A percentile compares a stretch with the other conserved stretches of the same genome.
Conservation (phyloP, 2,797 vertebrate species). For the Hirundo rustica region DNA sequence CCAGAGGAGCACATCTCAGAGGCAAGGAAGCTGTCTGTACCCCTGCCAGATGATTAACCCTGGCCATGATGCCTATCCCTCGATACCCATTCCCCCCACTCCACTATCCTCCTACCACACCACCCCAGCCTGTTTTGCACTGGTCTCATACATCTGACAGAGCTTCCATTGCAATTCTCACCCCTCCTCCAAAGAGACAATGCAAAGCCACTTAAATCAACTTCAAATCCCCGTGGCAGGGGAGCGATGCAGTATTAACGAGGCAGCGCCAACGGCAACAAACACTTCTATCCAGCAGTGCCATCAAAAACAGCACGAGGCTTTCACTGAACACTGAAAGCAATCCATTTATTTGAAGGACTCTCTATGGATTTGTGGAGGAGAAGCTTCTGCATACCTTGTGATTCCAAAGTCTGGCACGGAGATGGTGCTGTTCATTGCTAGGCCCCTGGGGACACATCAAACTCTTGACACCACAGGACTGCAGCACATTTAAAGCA, state of each 20-base stretch:
- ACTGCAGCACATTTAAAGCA: not conserved
- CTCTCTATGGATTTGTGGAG: not conserved
- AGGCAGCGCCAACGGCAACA: not conserved
- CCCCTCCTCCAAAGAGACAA: not conserved
- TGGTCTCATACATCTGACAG: accelerated
- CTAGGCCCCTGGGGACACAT: not conserved
- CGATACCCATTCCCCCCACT: not conserved
- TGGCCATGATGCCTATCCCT: not conserved
- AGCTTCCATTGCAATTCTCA: not conserved
- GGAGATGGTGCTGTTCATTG: not conserved
- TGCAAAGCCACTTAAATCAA: not conserved
- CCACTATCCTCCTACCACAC: not conserved
- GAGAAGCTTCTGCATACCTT: not conserved
- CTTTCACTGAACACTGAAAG: not conserved
- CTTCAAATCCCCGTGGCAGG: not conserved
- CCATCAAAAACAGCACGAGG: not conserved
- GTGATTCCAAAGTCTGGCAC: not conserved
- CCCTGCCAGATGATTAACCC: not conserved
- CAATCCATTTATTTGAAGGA: not conserved
- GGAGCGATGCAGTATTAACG: not conserved
- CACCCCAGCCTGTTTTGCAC: not conserved
- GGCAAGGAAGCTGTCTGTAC: not conserved
- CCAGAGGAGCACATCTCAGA: not conserved
- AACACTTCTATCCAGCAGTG: not conserved
- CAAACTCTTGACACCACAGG: not conserved